Percentiles rank a stretch among this genome's conserved stretches.
Evolutionary conservation across 2,113 vertebrate species (phyloP).

Genomic region (Ammospiza caudacuta): DNA sequence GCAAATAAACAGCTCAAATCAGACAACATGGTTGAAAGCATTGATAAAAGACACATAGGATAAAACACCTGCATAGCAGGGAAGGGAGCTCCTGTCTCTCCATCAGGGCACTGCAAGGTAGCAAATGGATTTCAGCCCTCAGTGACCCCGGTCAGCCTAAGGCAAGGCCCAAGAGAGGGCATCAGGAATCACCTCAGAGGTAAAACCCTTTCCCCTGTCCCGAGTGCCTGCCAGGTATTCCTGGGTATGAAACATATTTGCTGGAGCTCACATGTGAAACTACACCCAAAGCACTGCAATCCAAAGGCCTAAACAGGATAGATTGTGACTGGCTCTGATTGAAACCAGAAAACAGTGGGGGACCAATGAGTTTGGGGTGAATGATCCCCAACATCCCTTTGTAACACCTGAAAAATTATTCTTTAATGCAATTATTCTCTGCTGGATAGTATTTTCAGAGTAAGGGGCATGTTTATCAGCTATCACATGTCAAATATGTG

Average conservation of each 20-base stretch:
- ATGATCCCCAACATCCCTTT: background rate
- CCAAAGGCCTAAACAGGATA: background rate
- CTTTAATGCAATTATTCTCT: background rate
- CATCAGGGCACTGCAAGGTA: background rate
- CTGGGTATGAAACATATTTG: background rate
- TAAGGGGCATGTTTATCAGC: background rate
- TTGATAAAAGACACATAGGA: background rate
- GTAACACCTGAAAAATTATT: background rate
- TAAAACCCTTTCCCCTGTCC: background rate
- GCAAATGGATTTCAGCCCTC: background rate
- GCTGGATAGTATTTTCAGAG: background rate
- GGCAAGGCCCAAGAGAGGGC: background rate
- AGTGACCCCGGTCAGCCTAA: background rate
- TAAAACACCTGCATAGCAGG: background rate
- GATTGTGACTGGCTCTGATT: background rate
- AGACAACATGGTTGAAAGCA: background rate
- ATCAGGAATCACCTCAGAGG: background rate
- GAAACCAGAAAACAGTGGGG: background rate
- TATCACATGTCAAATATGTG: background rate
- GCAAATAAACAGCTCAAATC: background rate
- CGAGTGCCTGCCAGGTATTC: background rate
- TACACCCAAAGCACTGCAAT: background rate
- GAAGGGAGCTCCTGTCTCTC: background rate
- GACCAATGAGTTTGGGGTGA: background rate
- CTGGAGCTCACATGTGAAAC: background rate